A percentile compares a stretch with the other conserved stretches of the same genome.
Evolutionary conservation across 2,797 vertebrate genomes (phyloP).

Genomic region (Coracias cyanogaster): DNA sequence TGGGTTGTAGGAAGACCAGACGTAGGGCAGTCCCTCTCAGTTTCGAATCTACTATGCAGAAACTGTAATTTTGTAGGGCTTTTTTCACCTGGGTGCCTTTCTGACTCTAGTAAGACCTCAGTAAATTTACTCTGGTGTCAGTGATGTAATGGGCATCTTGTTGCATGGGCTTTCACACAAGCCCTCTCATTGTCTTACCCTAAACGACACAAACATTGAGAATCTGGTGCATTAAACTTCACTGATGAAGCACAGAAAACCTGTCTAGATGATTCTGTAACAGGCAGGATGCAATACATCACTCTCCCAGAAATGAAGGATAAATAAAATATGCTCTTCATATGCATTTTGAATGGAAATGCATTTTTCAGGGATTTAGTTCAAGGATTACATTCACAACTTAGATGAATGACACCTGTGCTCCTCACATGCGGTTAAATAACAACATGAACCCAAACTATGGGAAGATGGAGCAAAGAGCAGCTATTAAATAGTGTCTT

Average conservation of each 20-base stretch:
- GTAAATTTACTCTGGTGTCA: background rate
- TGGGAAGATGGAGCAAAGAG: background rate
- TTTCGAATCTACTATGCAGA: background rate
- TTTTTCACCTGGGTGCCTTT: background rate
- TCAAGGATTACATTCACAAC: background rate
- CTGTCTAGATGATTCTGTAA: background rate
- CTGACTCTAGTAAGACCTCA: background rate
- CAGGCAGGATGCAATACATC: background rate
- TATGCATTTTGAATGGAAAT: background rate
- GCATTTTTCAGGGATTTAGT: background rate
- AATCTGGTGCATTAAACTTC: background rate
- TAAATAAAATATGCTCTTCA: background rate
- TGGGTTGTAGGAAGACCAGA: background rate
- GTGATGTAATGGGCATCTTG: background rate
- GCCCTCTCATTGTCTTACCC: fast-evolving
- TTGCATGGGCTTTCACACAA: fast-evolving
- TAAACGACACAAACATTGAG: background rate
- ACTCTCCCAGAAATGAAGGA: background rate
- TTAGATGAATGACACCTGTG: background rate
- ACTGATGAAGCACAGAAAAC: background rate
- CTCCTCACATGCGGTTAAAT: background rate
- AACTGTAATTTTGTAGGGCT: background rate
- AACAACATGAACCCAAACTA: background rate
- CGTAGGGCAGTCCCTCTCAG: fast-evolving
- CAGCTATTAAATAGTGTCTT: background rate